These are phyloP conservation scores for Picus viridis DNA, from an alignment of 2,797 vertebrate species.

Conservation along the genomic window DNA sequence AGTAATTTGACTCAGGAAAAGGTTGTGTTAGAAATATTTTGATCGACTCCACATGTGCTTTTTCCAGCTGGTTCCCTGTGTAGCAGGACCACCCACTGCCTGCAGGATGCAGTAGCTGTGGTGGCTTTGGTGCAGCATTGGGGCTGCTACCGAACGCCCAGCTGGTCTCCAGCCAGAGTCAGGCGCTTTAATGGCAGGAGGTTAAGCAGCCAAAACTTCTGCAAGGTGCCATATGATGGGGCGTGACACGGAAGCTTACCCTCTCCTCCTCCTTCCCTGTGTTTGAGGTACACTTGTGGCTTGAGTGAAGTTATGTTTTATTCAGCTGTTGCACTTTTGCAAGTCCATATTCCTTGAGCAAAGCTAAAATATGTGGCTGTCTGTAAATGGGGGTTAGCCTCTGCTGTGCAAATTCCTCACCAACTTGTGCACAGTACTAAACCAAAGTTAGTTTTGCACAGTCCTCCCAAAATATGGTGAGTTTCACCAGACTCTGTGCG, in stretches of 20 bases:
- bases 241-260: neutral
- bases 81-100: neutral
- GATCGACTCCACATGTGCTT: neutral
- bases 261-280: neutral
- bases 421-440: neutral
- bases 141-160: neutral
- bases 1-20: neutral
- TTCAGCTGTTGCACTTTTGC: neutral
- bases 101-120: neutral
- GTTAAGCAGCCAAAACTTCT: neutral
- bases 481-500: neutral
- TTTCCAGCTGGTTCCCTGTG: neutral
- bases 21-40: slow-evolving; percentile 12
- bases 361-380: neutral
- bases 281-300: neutral
- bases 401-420: neutral
- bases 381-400: neutral
- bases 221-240: fast-evolving
- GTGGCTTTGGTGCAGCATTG: neutral
- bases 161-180: neutral
- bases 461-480: neutral
- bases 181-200: neutral
- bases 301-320: neutral
- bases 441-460: neutral
- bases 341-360: neutral